phyloP scores from a whole-genome alignment of 2,888 invertebrate genomes.

The Epiblema foenella region DNA sequence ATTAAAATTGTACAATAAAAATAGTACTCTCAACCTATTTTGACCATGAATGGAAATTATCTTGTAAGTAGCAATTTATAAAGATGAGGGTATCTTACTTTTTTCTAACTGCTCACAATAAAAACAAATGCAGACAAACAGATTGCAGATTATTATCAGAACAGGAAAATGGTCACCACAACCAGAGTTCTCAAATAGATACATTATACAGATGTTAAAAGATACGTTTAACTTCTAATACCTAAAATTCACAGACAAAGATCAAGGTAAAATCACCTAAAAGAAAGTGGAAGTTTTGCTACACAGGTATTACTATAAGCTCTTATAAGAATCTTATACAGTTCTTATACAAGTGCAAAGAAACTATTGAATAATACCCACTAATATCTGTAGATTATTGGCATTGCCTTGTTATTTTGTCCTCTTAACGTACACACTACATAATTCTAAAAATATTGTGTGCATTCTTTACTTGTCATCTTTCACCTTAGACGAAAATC shows the following conservation, averaged over 20 bases:
- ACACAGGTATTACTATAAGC: constrained; percentile 54
- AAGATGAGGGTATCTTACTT: constrained; percentile 10
- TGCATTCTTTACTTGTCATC: constrained; percentile 79
- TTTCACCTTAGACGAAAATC: constrained; percentile 59
- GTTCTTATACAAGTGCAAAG: constrained; percentile 50
- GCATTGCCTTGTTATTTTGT: constrained; percentile 73
- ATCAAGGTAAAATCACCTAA: constrained; percentile 45
- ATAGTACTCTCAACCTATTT: no score
- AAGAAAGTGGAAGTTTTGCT: constrained; percentile 63
- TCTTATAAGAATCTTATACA: constrained; percentile 54
- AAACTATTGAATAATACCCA: constrained; percentile 53
- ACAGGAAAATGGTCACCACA: constrained; percentile 13
- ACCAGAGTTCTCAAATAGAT: not conserved
- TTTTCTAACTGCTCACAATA: not conserved
- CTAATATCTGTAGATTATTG: constrained; percentile 53
- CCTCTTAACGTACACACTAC: constrained; percentile 77
- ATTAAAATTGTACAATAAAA: no score
- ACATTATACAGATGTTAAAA: not conserved
- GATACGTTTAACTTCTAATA: constrained; percentile 7
- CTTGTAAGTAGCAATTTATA: not conserved
- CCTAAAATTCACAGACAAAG: constrained; percentile 1
- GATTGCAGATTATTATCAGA: constrained; percentile 12
- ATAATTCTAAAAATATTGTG: constrained; percentile 83
- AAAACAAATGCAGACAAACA: constrained; percentile 4
- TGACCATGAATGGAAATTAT: not conserved